These are phyloP conservation scores for Rhopalosiphum maidis DNA, from an alignment of 1,140 invertebrate genomes.

Conservation along the genomic window DNA sequence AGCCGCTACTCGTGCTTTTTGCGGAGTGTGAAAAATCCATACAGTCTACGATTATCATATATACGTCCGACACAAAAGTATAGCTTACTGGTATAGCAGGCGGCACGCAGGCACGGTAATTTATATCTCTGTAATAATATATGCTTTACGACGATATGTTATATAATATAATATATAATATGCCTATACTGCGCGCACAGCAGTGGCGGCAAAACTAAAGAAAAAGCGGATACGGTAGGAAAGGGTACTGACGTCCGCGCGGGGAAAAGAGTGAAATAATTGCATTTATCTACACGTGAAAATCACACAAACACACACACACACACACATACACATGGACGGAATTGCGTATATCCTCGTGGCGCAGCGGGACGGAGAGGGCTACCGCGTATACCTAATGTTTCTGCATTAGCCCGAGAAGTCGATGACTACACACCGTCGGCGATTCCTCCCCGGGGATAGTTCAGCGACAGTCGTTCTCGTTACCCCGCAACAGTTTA, in stretches of 20 bases:
- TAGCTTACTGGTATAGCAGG: too few species aligned
- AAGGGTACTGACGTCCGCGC: neutral
- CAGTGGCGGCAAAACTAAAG: neutral
- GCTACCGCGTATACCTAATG: slow-evolving; percentile 32
- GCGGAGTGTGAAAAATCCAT: too few species aligned
- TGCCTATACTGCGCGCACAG: neutral
- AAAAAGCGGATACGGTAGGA: neutral
- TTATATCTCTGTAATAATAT: too few species aligned
- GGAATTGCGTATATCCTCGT: too few species aligned
- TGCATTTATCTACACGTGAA: slow-evolving; percentile 28
- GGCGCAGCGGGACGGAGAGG: too few species aligned
- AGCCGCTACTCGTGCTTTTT: neutral
- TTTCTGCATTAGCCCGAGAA: slow-evolving; percentile 41
- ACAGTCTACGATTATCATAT: neutral
- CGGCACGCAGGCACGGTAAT: too few species aligned
- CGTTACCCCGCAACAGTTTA: slow-evolving; percentile 49
- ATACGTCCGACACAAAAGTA: neutral
- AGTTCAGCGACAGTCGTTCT: slow-evolving; percentile 49
- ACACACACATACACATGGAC: neutral
- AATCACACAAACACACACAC: neutral
- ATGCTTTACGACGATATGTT: too few species aligned
- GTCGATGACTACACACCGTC: slow-evolving; percentile 45
- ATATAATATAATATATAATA: too few species aligned
- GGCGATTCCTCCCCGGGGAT: slow-evolving; percentile 52
- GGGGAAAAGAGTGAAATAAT: slow-evolving; percentile 9